Conservation (phyloP, 2,888 invertebrate genomes). For the Coleophora flavipennella region DNA sequence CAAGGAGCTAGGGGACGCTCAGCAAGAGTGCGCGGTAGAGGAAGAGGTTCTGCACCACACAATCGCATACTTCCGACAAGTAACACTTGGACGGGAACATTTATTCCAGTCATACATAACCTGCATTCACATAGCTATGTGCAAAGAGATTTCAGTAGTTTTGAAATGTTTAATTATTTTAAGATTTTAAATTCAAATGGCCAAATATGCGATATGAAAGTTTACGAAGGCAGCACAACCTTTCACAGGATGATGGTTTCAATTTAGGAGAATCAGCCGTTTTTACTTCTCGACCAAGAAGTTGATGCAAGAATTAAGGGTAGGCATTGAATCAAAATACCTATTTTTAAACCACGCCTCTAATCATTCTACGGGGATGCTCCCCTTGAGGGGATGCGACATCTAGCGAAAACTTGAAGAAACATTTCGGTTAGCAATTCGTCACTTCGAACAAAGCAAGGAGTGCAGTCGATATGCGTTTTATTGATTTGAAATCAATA, state of each 20-base stretch:
- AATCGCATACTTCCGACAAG: neutral
- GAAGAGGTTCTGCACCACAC: neutral
- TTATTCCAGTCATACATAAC: neutral
- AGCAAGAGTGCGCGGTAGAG: neutral
- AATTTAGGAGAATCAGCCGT: constrained; percentile 12
- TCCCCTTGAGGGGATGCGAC: no score
- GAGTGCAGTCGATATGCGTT: no score
- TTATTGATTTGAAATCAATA: no score
- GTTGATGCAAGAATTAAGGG: constrained; percentile 4
- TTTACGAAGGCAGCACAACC: constrained; percentile 11
- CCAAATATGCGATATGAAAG: constrained; percentile 11
- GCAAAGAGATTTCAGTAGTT: neutral
- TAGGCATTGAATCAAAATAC: no score
- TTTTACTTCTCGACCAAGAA: constrained; percentile 13
- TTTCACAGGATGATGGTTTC: constrained; percentile 2
- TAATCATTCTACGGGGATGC: no score
- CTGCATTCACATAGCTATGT: neutral
- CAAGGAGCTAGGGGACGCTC: neutral
- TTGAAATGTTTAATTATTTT: neutral
- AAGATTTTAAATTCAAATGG: constrained; percentile 7
- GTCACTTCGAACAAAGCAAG: no score
- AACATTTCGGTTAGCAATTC: no score
- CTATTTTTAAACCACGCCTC: no score
- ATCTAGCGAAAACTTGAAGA: no score
- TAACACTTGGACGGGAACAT: neutral